phyloP scores from a whole-genome alignment of 2,113 vertebrate genomes.

The Syrrhaptes paradoxus region DNA sequence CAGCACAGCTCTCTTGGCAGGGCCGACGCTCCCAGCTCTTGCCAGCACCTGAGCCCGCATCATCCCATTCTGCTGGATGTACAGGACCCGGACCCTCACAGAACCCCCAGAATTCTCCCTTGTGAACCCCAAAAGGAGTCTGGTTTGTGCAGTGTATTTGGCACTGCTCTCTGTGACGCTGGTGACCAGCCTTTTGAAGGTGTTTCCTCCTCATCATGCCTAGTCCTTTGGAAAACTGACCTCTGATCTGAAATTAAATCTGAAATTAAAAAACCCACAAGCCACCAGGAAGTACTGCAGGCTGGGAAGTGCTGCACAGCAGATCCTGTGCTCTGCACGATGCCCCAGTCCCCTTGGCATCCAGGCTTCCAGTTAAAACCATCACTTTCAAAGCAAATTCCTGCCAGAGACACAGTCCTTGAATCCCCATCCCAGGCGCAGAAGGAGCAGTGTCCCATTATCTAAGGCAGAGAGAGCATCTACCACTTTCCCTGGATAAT shows the following conservation, averaged over 20 bases:
- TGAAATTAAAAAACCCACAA: neutral
- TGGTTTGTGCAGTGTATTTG: neutral
- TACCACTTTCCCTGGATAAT: neutral
- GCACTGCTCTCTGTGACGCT: neutral
- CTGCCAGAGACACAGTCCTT: neutral
- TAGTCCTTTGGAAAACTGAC: neutral
- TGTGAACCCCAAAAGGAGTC: neutral
- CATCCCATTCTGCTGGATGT: neutral
- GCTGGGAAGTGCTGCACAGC: neutral
- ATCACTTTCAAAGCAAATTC: neutral
- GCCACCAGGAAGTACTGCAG: neutral
- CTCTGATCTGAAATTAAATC: neutral
- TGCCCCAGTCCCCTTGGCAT: neutral
- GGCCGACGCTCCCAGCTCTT: neutral
- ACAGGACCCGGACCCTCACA: neutral
- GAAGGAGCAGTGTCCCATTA: neutral
- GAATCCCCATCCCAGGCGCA: neutral
- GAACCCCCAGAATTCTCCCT: neutral
- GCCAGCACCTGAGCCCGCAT: rapidly evolving
- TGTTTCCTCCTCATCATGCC: neutral
- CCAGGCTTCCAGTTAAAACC: neutral
- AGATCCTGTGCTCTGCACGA: neutral
- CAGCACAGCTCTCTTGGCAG: neutral
- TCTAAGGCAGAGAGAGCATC: neutral
- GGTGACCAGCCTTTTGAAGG: neutral